Percentiles rank a stretch among this genome's conserved stretches.
phyloP scores from a whole-genome alignment of 2,113 vertebrate genomes.

The Pseudorasbora parva region DNA sequence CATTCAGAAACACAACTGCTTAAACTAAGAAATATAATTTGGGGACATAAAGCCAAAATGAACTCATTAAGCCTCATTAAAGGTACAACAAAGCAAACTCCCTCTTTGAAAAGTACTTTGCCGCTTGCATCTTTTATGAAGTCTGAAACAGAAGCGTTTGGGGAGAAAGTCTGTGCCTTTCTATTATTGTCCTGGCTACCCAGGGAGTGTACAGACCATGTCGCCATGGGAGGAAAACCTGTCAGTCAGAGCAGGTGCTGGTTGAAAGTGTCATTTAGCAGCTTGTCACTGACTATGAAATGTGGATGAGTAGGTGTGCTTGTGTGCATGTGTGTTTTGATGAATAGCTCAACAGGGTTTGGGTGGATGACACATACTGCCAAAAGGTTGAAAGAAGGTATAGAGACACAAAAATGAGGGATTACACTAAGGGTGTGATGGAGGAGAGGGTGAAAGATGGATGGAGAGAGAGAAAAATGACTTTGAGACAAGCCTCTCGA shows the following conservation, averaged over 20 bases:
- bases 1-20: background rate
- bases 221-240: constrained; percentile 38
- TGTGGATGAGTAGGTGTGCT: background rate
- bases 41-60: too few species aligned
- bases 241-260: constrained; percentile 36
- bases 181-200: background rate
- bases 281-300: constrained; percentile 36
- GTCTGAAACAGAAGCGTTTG: background rate
- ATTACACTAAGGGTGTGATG: constrained; percentile 10
- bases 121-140: constrained; percentile 24
- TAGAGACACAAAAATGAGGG: constrained; percentile 13
- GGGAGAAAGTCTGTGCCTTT: background rate
- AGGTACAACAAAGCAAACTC: background rate
- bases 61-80: background rate
- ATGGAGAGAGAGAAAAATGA: background rate
- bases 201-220: background rate
- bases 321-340: constrained; percentile 3
- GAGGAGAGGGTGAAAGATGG: background rate
- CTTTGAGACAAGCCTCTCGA: background rate
- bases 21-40: background rate
- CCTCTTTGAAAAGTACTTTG: constrained; percentile 27
- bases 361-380: constrained; percentile 9
- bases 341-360: constrained; percentile 6
- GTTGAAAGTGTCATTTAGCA: constrained; percentile 37
- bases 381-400: constrained; percentile 26